Evolutionary conservation across 2,797 vertebrate species (phyloP).

Genomic region (Tadarida brasiliensis): DNA sequence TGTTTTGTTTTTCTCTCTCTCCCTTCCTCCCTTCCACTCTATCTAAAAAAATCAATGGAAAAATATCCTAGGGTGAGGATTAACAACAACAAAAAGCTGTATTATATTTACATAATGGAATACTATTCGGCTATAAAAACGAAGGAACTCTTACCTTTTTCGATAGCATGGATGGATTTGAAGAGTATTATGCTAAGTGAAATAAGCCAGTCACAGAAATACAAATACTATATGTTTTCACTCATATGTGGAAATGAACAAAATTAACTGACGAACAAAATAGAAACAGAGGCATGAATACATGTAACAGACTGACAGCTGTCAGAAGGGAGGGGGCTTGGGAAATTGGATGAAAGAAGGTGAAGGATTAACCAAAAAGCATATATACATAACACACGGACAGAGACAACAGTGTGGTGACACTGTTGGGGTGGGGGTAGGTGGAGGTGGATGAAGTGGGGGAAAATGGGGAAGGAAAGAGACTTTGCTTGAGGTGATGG

Average conservation of each 20-base stretch:
- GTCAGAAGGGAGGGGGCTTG: neutral
- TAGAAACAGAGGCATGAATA: neutral
- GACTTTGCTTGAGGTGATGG: neutral
- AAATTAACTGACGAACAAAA: neutral
- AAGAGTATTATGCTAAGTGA: neutral
- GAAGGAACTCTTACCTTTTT: neutral
- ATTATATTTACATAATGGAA: neutral
- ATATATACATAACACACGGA: neutral
- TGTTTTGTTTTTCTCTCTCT: no score
- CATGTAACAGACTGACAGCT: neutral
- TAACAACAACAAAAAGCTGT: no score
- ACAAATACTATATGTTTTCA: neutral
- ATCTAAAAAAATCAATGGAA: no score
- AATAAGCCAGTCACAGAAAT: neutral
- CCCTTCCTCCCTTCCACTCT: no score
- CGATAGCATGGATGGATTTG: neutral
- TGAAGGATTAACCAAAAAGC: neutral
- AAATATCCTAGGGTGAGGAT: no score
- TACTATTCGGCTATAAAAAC: neutral
- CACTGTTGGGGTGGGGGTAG: neutral
- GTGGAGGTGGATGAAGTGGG: neutral
- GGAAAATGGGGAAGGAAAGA: neutral
- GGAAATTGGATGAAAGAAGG: neutral
- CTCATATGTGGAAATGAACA: neutral
- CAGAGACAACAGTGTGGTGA: neutral